Percentiles rank a stretch among this genome's conserved stretches.
These are phyloP conservation scores for Clistopyga incitator DNA, from an alignment of 2,888 invertebrate genomes.

Conservation along the genomic window DNA sequence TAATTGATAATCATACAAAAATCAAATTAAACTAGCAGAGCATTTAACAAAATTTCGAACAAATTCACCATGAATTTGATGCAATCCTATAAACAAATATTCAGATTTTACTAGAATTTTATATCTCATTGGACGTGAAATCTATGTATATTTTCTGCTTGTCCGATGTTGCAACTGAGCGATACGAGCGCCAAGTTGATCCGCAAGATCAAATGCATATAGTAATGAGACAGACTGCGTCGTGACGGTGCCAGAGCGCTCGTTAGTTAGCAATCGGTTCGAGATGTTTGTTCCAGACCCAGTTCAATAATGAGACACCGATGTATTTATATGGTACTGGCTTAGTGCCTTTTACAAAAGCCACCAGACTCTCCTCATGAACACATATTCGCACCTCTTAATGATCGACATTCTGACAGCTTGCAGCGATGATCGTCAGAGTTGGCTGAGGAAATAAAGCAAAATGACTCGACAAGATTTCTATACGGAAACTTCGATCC, in stretches of 20 bases:
- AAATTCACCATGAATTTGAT: too few species aligned
- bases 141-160: not conserved
- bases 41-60: too few species aligned
- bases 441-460: not conserved
- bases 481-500: not conserved
- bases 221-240: conserved; percentile 1
- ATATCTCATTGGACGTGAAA: too few species aligned
- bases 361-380: not conserved
- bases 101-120: too few species aligned
- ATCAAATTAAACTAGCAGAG: too few species aligned
- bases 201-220: conserved; percentile 35
- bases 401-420: not conserved
- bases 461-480: conserved; percentile 33
- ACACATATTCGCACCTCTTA: conserved; percentile 20
- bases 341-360: conserved; percentile 44
- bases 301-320: conserved; percentile 60
- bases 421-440: not conserved
- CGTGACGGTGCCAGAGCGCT: conserved; percentile 45
- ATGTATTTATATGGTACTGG: conserved; percentile 48
- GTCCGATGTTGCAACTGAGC: conserved; percentile 51
- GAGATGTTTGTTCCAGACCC: conserved; percentile 56
- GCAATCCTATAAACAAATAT: too few species aligned
- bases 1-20: too few species aligned
- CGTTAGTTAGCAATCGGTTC: conserved; percentile 63
- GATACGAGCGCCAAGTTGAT: conserved; percentile 29